Evolutionary conservation across 1,140 invertebrate species (phyloP).

Genomic region (Xylocopa sonorina): DNA sequence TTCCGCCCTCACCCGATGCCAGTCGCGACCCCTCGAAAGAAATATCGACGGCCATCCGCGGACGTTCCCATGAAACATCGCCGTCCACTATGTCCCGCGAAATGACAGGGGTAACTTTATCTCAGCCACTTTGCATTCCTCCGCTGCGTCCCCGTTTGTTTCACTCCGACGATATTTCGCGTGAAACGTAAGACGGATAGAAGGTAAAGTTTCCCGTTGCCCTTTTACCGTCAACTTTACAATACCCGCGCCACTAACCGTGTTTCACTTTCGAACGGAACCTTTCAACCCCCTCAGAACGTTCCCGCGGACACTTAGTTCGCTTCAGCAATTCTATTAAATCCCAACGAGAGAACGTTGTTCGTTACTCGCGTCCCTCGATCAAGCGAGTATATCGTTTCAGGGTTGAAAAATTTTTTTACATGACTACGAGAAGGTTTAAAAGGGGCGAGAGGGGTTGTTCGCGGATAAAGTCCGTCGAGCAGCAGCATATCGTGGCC

Average conservation of each 20-base stretch:
- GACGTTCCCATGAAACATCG: not conserved
- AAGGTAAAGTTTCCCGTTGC: too few species aligned
- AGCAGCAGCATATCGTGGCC: not conserved
- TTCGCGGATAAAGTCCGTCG: not conserved
- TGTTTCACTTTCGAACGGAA: too few species aligned
- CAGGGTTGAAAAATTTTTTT: not conserved
- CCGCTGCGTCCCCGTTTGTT: too few species aligned
- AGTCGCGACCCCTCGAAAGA: slow-evolving; percentile 31
- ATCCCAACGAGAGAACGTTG: too few species aligned
- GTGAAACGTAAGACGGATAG: too few species aligned
- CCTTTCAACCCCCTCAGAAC: too few species aligned
- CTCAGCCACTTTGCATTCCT: not conserved
- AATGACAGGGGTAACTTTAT: not conserved
- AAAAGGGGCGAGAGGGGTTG: too few species aligned
- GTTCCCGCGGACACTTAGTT: too few species aligned
- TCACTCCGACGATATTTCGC: too few species aligned
- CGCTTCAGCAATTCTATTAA: not conserved
- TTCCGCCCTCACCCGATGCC: slow-evolving; percentile 37
- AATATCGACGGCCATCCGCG: slow-evolving; percentile 12
- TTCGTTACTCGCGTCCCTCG: too few species aligned
- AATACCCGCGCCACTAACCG: too few species aligned
- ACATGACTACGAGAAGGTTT: not conserved
- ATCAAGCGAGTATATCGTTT: not conserved
- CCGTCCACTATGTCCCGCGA: not conserved
- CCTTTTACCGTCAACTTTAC: too few species aligned